Evolutionary conservation across 2,888 invertebrate species (phyloP), one percentile per base, ranked within the genome.

Genomic region (Eupeodes latifasciatus): DNA sequence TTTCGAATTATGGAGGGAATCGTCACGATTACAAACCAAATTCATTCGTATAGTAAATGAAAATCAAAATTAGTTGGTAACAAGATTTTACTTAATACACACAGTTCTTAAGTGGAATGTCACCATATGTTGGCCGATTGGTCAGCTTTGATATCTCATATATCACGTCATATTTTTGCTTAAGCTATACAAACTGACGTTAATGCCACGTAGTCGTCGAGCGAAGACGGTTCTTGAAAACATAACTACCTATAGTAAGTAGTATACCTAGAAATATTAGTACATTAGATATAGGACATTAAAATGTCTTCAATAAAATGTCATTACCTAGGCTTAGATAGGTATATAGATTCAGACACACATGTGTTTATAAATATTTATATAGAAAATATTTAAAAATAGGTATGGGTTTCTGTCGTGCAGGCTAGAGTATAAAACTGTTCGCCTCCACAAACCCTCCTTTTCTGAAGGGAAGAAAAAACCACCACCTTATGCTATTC

Each of bases 281-380:
- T 67, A 69, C 19, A 66, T 62, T 62, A 77, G 80, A 85, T 85
- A 78, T 78, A 85, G 88, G 81, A 88, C 85, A 88, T 85, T 81
- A 81, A 88, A 88, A 67, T 85, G 78, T 88, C 85, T 66, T 85
- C 81, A 85, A 88, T 81, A 88, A 88, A 85, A 88, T 78, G 81
- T 81, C 85, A 85, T 88, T 88, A 80, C 76, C 77, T 87, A 80
- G 75, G 59, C 72, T 80, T 87, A 49, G 49, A 44, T 81, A 80
- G 10, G 16, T n/a, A 53, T 61, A 80, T 76, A 80, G 55, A 79
- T 57, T 19, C 14, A 71, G 14, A 40, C 49, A 49, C 57, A 75
- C 36, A 69, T 16, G 16, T 53, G 81, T 40, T 40, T 57, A 69
- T 47, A 69, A 0, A 59, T 40, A 44, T 34, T 7, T 51, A 69